phyloP scores from a whole-genome alignment of 2,797 vertebrate species.

The Aselliscus stoliczkanus region DNA sequence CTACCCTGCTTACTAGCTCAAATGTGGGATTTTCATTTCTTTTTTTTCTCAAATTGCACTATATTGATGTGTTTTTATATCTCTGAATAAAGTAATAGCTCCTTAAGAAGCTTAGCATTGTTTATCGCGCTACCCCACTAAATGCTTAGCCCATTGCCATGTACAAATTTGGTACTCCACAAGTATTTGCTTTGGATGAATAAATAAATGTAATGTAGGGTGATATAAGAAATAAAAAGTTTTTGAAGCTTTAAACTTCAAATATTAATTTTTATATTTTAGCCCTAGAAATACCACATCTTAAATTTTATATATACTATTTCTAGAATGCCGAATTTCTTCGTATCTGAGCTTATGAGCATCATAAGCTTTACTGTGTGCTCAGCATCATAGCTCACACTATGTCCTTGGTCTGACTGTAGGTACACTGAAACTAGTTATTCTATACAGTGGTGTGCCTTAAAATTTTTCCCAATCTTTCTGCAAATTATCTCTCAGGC shows the following conservation, averaged over 20 bases:
- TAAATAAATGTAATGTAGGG: not conserved
- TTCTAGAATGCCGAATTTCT: not conserved
- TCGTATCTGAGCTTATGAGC: not conserved
- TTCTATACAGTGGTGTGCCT: not conserved
- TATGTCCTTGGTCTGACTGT: not conserved
- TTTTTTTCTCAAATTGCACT: not conserved
- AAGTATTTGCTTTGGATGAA: not conserved
- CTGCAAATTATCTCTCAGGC: not conserved
- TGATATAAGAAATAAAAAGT: not conserved
- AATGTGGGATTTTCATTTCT: not conserved
- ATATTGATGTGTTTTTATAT: not conserved
- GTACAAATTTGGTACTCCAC: not conserved
- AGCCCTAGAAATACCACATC: not conserved
- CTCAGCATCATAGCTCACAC: not conserved
- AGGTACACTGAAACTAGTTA: not conserved
- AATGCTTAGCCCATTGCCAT: not conserved
- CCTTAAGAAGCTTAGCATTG: not conserved
- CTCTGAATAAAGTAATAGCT: not conserved
- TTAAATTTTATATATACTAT: not conserved
- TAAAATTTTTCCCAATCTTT: not conserved
- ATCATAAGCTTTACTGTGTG: too few relatives aligned
- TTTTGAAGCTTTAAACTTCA: slow-evolving; percentile 18
- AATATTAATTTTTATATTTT: not conserved
- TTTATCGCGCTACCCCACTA: not conserved
- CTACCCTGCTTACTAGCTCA: not conserved